Base-by-base conservation (phyloP, 2,113 vertebrate species). In the Sisor rabdophorus region DNA sequence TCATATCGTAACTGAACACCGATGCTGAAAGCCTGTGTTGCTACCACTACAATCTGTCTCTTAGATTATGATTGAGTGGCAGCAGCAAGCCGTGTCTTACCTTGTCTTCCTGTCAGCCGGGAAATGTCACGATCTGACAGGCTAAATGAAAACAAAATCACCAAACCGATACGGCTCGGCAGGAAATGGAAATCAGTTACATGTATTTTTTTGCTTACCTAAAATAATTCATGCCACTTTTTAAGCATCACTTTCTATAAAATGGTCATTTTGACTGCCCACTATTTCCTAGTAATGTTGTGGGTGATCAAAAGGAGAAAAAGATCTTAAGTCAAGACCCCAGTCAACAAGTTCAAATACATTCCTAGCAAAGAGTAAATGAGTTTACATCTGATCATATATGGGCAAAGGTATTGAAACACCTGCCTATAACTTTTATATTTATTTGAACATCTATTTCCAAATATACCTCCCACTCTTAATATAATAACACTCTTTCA, bases 81-180 rank as follows among this genome's bases (percentile, higher is more conserved):
- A 83, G 84, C 85, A 84, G 87, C 84, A 88, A 80, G 82, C 80
- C 80, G 84, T 86, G 87, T 87, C 85, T 87, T 65, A 73, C 85
- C 86, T 86, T 87, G 81, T 90, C 85, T 87, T 83, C 87, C 88
- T 87, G 85, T 88, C 85, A 86, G 80, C 82, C 84, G 83, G 65
- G 81, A 79, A 84, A 85, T 82, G 87, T 87, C 88, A 84, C 81
- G 81, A 79, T 77, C 83, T 85, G 87, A 89, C 86, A 86, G 82
- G 82, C 82, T 71, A 75, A 86, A 89, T 70, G 4, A 85, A 76
- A 86, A 86, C 85, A 84, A 85, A 85, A 87, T 89, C 78, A 70
- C 84, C 50, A 76, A 84, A 82, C 80, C 85, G 85, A 91, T 89
- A 85, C 83, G 47, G 69, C 72, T 82, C 80, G 83, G 86, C 68